A percentile compares a stretch with the other conserved stretches of the same genome.
phyloP scores from a whole-genome alignment of 1,140 invertebrate genomes.

The Pseudomyrmex flavicornis region DNA sequence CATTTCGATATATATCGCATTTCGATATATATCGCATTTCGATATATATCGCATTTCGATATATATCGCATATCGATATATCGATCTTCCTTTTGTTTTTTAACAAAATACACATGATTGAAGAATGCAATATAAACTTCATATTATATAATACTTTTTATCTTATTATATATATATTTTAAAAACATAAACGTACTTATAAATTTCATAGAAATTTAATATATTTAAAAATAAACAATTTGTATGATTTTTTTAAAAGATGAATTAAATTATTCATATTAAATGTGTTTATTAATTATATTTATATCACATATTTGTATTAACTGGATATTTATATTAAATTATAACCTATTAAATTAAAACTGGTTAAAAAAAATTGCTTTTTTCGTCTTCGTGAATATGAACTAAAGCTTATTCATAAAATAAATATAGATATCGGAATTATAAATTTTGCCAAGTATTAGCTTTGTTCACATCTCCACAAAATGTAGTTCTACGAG shows the following conservation, averaged over 20 bases:
- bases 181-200: not conserved
- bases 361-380: not conserved
- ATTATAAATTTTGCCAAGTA: not conserved
- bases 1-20: too few species aligned
- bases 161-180: too few species aligned
- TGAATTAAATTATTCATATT: not conserved
- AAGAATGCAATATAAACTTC: too few species aligned
- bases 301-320: not conserved
- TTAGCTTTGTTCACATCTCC: not conserved
- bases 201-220: slow-evolving; percentile 15
- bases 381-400: not conserved
- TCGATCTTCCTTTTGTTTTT: too few species aligned
- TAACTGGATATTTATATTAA: not conserved
- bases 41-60: too few species aligned
- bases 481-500: slow-evolving; percentile 8
- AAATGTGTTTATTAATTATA: not conserved
- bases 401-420: not conserved
- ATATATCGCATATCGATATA: too few species aligned
- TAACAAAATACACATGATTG: too few species aligned
- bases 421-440: not conserved
- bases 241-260: too few species aligned
- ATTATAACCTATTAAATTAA: slow-evolving; percentile 4
- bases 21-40: too few species aligned
- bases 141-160: too few species aligned
- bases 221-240: not conserved